These are phyloP conservation scores for Caenorhabditis briggsae DNA, from an alignment of 1,140 invertebrate species.

Conservation along the genomic window DNA sequence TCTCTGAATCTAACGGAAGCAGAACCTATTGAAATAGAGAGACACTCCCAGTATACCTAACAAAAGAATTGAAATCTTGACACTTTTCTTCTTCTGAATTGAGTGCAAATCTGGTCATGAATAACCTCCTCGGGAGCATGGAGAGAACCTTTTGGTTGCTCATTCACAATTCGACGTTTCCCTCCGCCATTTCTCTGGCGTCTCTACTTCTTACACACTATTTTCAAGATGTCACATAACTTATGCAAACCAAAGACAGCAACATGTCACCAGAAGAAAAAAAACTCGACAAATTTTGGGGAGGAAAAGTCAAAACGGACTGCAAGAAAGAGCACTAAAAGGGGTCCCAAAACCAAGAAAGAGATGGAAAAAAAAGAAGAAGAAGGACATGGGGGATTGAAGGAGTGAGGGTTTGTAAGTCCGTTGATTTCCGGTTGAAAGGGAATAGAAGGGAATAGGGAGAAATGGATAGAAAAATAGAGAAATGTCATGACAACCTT, in stretches of 20 bases:
- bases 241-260: constrained; percentile 44
- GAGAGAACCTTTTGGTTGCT: background rate
- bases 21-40: background rate
- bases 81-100: background rate
- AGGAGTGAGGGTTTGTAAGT: background rate
- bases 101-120: constrained; percentile 9
- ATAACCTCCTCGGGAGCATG: background rate
- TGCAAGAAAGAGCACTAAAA: constrained; percentile 6
- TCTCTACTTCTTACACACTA: background rate
- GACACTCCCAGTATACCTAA: background rate
- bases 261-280: constrained; percentile 29
- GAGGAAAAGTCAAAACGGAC: background rate
- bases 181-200: background rate
- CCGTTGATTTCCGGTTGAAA: constrained; percentile 28
- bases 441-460: background rate
- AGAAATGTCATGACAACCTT: constrained; percentile 42
- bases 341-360: background rate
- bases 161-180: constrained; percentile 41
- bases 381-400: background rate
- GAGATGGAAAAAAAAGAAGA: background rate
- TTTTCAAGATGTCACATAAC: constrained; percentile 49
- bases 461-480: background rate
- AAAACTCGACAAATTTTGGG: constrained; percentile 31
- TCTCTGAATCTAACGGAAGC: too few species aligned
- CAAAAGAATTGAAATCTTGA: background rate